Base-by-base conservation (phyloP, 2,113 vertebrate genomes). In the Polypterus senegalus region DNA sequence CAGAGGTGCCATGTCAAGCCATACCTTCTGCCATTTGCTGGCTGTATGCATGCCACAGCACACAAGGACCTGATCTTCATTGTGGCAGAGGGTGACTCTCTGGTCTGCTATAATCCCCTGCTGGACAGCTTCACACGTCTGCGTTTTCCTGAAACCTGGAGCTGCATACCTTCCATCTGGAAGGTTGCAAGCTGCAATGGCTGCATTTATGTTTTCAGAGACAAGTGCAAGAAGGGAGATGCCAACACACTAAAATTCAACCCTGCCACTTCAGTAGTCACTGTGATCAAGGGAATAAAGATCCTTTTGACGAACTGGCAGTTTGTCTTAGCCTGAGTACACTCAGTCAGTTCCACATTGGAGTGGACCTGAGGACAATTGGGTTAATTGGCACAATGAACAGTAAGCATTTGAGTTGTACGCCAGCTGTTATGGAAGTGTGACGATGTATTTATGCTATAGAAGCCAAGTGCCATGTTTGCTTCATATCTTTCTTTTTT, bases 111-210 rank as follows among this genome's bases (percentile, higher is more conserved):
- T 66, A 99, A 98, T 66, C 96, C 96, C 9, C 75, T 95, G 47
- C 79, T 97, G 75, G 96, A 99, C 79, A 98, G 95, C 69, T 99
- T 99, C 75, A 99, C 96, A 0, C 85, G 94, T 49, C 83, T 98
- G 0, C 94, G 93, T 66, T 91, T 99, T 77, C 94, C 96, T 0
- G 93, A 97, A 66, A 91, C 80, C 48, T 98, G 94, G 95, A 97
- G 93, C 82, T 93, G 93, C 1, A 85, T 91, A 56, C 94, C 94
- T 0, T 94, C 94, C 4, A 80, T 97, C 62, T 98, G 96, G 95
- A 98, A 97, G 83, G 93, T 99, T 7, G 96, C 95, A 69, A 98
- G 96, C 80, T 99, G 96, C 68, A 98, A 99, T 0, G 95, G 96
- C 63, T 95, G 89, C 77, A 93, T 99, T 63, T 98, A 98, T 1